Conservation (phyloP, 2,797 vertebrate genomes). For the Chloroceryle inda region DNA sequence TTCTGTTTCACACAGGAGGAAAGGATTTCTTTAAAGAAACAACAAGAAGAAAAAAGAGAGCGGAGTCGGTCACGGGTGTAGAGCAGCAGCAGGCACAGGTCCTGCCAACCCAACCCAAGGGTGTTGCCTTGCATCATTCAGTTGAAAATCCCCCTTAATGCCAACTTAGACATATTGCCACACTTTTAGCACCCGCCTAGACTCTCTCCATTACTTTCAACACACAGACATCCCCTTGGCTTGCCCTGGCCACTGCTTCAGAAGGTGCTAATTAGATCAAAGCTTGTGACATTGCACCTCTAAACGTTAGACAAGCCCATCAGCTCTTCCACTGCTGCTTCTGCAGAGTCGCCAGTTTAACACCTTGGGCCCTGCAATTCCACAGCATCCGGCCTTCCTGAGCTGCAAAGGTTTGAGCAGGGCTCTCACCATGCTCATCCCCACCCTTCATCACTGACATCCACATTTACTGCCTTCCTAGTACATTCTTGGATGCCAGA, state of each 20-base stretch:
- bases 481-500: neutral
- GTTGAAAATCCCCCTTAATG: neutral
- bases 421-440: neutral
- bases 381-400: neutral
- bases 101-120: neutral
- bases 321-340: neutral
- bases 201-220: neutral
- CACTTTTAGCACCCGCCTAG: neutral
- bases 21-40: neutral
- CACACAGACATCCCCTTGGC: neutral
- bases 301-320: neutral
- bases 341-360: neutral
- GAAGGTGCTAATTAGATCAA: constrained; percentile 33
- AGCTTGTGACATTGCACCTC: neutral
- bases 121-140: neutral
- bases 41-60: fast-evolving
- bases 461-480: neutral
- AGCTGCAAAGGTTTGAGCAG: neutral
- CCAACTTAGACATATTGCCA: neutral
- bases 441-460: neutral
- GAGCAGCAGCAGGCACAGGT: fast-evolving
- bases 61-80: fast-evolving
- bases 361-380: neutral
- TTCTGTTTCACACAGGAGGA: neutral
- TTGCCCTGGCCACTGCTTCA: neutral